These are phyloP conservation scores for Drosophila vallismaia DNA, from an alignment of 2,888 invertebrate species.

Conservation along the genomic window DNA sequence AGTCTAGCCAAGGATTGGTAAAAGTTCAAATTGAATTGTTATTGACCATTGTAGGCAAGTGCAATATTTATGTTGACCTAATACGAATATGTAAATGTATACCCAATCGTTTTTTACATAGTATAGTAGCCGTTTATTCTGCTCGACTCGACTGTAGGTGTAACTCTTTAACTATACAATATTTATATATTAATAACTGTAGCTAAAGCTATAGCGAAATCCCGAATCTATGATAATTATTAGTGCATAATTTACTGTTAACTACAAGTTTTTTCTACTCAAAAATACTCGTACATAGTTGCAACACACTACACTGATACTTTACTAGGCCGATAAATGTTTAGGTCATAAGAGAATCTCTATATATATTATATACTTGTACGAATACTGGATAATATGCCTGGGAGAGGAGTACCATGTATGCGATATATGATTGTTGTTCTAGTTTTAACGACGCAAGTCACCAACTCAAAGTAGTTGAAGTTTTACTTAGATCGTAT, in stretches of 20 bases:
- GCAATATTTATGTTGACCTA: conserved; percentile 70
- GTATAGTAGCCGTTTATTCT: conserved; percentile 74
- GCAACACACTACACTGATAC: conserved; percentile 68
- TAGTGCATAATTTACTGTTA: conserved; percentile 67
- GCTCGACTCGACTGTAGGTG: conserved; percentile 72
- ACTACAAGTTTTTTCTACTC: conserved; percentile 75
- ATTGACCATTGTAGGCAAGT: conserved; percentile 70
- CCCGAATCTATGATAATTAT: conserved; percentile 51
- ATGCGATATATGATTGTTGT: conserved; percentile 76
- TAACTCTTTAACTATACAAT: conserved; percentile 40
- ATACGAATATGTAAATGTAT: conserved; percentile 30
- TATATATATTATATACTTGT: conserved; percentile 40
- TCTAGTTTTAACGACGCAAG: conserved; percentile 67
- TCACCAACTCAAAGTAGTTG: conserved; percentile 57
- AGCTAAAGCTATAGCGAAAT: conserved; percentile 44
- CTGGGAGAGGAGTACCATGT: conserved; percentile 39
- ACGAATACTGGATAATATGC: conserved; percentile 28
- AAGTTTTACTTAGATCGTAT: conserved; percentile 61
- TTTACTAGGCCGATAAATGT: conserved; percentile 68
- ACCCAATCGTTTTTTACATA: conserved; percentile 72
- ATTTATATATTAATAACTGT: conserved; percentile 30
- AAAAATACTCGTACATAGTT: conserved; percentile 58
- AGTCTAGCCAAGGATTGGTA: conserved; percentile 50
- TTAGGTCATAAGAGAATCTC: conserved; percentile 60
- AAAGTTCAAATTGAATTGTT: conserved; percentile 76